Base-by-base conservation (phyloP, 2,888 invertebrate species). In the Boloria euphrosyne region DNA sequence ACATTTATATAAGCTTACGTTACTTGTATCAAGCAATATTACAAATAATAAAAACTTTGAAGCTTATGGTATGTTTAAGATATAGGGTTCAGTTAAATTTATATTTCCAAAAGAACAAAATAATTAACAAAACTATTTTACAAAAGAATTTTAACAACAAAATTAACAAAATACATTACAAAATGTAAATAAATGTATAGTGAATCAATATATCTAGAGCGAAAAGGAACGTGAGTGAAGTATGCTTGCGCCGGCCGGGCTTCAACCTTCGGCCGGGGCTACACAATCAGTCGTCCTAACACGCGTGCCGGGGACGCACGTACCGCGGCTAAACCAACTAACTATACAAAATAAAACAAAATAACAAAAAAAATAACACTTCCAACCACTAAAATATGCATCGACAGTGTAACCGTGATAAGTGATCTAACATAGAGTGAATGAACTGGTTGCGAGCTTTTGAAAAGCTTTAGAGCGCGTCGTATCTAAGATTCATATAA, bases 251-350 rank as follows among this genome's bases (percentile, higher is more conserved):
- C 85, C 89, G 85, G 87, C 90, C 86, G 87, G 87, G 87, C 82
- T 79, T 74, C 82, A 78, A 73, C 84, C 85, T 84, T 86, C 83
- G 84, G 85, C 89, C 86, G 82, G 89, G 88, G 82, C 84, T 80
- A 79, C 75, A 75, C 78, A 78, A 80, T 78, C 81, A 90, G 90
- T 91, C 76, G 79, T 80, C 78, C 78, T 80, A 83, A 85, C 83
- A 85, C 80, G 75, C 73, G 79, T 73, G 75, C 68, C 78, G 78
- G 74, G 80, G 74, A 57, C 69, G 76, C 78, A 81, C 78, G 80
- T 77, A 75, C 54, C 70, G 74, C 70, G 71, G 70, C 62, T 70
- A 55, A 70, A 52, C 50, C 38, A 57, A 52, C 65, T 27, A 71
- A 17, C 70, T 69, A 82, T 76, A 83, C 82, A 84, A 82, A 73